Evolutionary conservation across 2,113 vertebrate genomes (phyloP).

Genomic region (Dicrurus megarhynchus): DNA sequence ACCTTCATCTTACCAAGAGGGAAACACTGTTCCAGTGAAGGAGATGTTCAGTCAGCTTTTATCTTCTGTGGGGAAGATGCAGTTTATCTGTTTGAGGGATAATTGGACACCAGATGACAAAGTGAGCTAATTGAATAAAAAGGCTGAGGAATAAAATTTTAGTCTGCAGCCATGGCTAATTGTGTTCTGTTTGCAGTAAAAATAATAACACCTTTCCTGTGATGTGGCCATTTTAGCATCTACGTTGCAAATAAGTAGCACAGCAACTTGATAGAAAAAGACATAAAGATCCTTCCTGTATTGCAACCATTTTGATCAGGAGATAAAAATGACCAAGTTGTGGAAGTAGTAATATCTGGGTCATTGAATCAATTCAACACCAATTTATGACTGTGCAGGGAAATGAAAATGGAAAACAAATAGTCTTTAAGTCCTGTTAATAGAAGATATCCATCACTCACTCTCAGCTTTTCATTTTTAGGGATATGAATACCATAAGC

Average conservation of each 20-base stretch:
- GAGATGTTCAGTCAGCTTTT: neutral
- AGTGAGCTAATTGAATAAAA: constrained; percentile 13
- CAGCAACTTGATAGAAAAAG: neutral
- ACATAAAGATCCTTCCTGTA: neutral
- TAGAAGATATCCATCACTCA: constrained; percentile 31
- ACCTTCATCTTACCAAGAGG: neutral
- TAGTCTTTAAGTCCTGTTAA: constrained; percentile 21
- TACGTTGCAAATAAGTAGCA: neutral
- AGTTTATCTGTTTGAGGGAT: constrained; percentile 8
- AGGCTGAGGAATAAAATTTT: neutral
- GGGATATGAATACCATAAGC: neutral
- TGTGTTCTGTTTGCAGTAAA: neutral
- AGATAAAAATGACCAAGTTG: constrained; percentile 13
- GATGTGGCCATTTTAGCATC: neutral
- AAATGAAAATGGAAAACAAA: constrained; percentile 37
- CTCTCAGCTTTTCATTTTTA: neutral
- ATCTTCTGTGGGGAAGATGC: neutral
- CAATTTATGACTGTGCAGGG: constrained; percentile 22
- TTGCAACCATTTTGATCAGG: neutral
- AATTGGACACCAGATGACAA: neutral
- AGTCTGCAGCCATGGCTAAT: neutral
- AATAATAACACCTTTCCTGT: neutral
- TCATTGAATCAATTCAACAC: constrained; percentile 17
- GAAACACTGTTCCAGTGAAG: neutral
- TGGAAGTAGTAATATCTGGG: neutral